Evolutionary conservation across 2,797 vertebrate genomes (phyloP), one percentile per base, ranked within the genome.

Genomic region (Lemur catta): DNA sequence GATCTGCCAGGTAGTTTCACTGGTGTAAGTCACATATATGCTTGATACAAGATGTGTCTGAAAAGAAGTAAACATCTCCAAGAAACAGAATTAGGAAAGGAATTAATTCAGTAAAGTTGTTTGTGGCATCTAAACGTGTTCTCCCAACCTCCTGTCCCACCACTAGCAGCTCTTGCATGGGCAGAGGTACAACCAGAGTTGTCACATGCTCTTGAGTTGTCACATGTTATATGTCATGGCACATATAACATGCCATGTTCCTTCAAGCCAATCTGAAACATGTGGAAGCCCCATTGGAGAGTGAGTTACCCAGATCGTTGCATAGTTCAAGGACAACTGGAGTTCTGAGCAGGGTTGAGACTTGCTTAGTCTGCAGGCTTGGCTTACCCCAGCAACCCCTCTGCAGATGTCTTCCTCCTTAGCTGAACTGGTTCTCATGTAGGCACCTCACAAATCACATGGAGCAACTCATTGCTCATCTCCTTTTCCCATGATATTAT

Each of bases 71-170:
- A 59, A 57, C 22, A 71, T n/a, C 38, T 17, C 80, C 10, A 71
- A 80, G 30, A 81, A 57, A n/a, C 15, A 38, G 78, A 91, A 91
- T 48, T 30, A 30, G 57, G 24, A 59, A 82, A 33, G 15, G 52
- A 63, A 84, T 46, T 3, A 33, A 28, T 20, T 63, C 35, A 20
- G 5, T 35, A 38, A 76, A 84, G 11, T 7, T 63, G 33, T 14
- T 65, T 26, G 12, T 28, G n/a, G 15, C 2, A 6, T 15, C 15
- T 50, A 4, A 4, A 18, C 4, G 0, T n/a, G 20, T 28, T 52
- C 24, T 52, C 5, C 5, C 18, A 28, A 52, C 2, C 26, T 9
- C 24, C 24, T 24, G 28, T 94, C 41, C 12, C 3, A 38, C 7
- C 24, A 4, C 9, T 18, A 50, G 74, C 18, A 46, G n/a, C 12